Base-by-base conservation (phyloP, 1,140 invertebrate species). In the Gonioctena quinquepunctata region DNA sequence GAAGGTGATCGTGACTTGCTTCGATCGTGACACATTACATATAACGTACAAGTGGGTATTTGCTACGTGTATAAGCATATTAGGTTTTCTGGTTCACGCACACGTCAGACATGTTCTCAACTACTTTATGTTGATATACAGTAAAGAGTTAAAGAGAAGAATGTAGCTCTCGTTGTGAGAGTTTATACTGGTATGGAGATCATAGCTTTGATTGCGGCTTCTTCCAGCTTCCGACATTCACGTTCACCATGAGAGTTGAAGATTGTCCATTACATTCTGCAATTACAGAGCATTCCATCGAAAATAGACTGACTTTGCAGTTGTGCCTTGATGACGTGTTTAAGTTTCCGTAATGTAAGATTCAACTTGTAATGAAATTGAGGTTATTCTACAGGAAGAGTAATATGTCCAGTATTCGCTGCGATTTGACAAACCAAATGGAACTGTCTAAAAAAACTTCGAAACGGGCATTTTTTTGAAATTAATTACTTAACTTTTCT, bases 1-100 rank as follows among this genome's bases (percentile, higher is more conserved):
- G 73, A 56, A 72, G 69, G 19, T 72, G 73, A 72, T 80, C 79
- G 79, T 80, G 79, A 80, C 79, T 77, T 57, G 73, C 68, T 70
- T 68, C 62, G 74, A 76, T 80, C 79, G 77, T 80, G 79, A 80
- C 79, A 79, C 71, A 69, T 68, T 73, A 61, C 59, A 79, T 65
- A 71, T 68, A 66, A 66, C 72, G 74, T 78, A 73, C 75, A 78
- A 78, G 71, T 76, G 72, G 76, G 72, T 76, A 78, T 76, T 68
- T 76, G 70, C 72, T 72, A 76, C 67, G 73, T 73, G 74, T 75
- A 76, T 77, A 75, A 75, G 76, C 73, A 76, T 74, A 74, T 74
- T 73, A 74, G 59, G 28, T 72, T 75, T 69, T 59, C 22, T 23
- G 27, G 21, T 63, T 13, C 8, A 27, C 8, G 13, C 25, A 16